Percentiles rank a stretch among this genome's conserved stretches.
These are phyloP conservation scores for Drosophila burlai DNA, from an alignment of 1,140 invertebrate species.

Conservation along the genomic window DNA sequence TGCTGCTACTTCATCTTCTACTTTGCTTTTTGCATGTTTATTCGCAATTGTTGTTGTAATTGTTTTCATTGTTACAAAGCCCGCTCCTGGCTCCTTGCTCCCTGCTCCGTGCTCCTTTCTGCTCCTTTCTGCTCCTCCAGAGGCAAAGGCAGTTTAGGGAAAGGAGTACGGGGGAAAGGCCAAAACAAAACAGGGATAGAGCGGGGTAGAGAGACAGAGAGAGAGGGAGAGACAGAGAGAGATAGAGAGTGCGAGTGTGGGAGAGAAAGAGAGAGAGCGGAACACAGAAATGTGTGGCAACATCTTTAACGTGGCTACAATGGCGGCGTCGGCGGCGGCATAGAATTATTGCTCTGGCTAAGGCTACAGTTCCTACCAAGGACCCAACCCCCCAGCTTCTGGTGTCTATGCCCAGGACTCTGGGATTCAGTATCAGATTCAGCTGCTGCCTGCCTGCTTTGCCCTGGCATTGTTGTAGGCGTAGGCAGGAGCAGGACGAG, in stretches of 20 bases:
- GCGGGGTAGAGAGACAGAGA: constrained; percentile 1
- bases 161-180: constrained; percentile 26
- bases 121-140: neutral
- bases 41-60: constrained; percentile 84
- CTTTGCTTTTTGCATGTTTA: constrained; percentile 84
- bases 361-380: constrained; percentile 10
- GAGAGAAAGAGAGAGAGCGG: constrained; percentile 16
- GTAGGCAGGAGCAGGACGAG: constrained; percentile 46
- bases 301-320: constrained; percentile 79
- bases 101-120: neutral
- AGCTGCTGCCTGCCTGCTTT: constrained; percentile 24
- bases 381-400: neutral
- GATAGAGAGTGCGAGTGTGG: neutral
- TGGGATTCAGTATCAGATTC: constrained; percentile 42
- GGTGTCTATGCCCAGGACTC: constrained; percentile 41
- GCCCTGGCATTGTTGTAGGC: constrained; percentile 68
- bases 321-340: constrained; percentile 61
- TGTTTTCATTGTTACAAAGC: constrained; percentile 77
- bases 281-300: constrained; percentile 81
- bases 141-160: neutral
- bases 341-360: constrained; percentile 74
- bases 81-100: constrained; percentile 2
- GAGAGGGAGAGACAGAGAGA: neutral
- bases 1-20: constrained; percentile 77
- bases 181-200: constrained; percentile 47